Conservation (phyloP, 2,888 invertebrate genomes). For the Cyrtodaria siliqua region DNA sequence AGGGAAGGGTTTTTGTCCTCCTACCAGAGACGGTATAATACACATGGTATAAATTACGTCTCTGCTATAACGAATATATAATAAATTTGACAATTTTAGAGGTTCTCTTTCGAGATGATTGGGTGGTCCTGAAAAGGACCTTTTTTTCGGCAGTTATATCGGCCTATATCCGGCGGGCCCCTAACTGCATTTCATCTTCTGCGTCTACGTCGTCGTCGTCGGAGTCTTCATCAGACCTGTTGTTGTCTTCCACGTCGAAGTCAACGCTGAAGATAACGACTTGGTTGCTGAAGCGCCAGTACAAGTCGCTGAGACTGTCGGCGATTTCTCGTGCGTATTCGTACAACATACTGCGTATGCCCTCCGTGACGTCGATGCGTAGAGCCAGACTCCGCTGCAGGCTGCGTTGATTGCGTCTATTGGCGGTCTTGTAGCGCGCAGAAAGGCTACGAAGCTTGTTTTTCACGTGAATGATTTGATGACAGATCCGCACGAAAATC, state of each 20-base stretch:
- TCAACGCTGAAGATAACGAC: slow-evolving; percentile 44
- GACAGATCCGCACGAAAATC: slow-evolving; percentile 21
- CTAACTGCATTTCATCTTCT: slow-evolving; percentile 8
- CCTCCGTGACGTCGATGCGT: slow-evolving; percentile 54
- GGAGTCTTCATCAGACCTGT: slow-evolving; percentile 25
- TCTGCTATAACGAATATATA: too few species aligned
- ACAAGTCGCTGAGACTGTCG: slow-evolving; percentile 44
- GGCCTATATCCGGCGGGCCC: slow-evolving; percentile 4
- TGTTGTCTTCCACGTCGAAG: slow-evolving; percentile 53
- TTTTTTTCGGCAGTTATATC: too few species aligned
- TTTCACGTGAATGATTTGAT: slow-evolving; percentile 39
- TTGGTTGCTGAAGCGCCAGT: slow-evolving; percentile 30
- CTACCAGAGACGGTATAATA: too few species aligned
- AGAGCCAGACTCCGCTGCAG: slow-evolving; percentile 37
- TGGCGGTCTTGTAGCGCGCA: slow-evolving; percentile 36
- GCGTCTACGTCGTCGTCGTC: slow-evolving; percentile 26
- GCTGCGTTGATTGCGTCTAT: background rate
- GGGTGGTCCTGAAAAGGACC: slow-evolving; percentile 57
- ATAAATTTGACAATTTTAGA: slow-evolving; percentile 1
- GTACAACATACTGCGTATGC: slow-evolving; percentile 49
- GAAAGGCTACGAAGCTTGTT: slow-evolving; percentile 32
- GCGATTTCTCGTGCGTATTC: slow-evolving; percentile 47
- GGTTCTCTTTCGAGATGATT: slow-evolving; percentile 14
- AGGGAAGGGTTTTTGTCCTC: too few species aligned
- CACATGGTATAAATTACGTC: too few species aligned